phyloP scores from a whole-genome alignment of 2,888 invertebrate species.

The Cremastinae sp. region DNA sequence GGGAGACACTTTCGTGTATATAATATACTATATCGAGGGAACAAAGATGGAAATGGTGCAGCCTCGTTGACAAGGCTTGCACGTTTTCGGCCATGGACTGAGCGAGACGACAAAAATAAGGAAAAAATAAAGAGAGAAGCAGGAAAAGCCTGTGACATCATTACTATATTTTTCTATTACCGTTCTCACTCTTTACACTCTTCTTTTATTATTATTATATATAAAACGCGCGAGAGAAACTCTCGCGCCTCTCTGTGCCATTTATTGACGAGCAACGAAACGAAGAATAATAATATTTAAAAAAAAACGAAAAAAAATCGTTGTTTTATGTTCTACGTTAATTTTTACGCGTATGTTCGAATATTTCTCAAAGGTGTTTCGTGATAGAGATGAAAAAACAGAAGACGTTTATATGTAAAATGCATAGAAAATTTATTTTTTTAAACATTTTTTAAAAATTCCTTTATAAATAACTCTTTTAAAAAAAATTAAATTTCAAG shows the following conservation, averaged over 20 bases:
- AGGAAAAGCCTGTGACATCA: slow-evolving; percentile 21
- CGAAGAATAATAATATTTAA: no score
- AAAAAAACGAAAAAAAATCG: no score
- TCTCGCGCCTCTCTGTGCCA: slow-evolving; percentile 8
- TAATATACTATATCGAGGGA: neutral
- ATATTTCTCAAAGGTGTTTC: no score
- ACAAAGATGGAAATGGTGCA: neutral
- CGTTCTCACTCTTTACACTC: neutral
- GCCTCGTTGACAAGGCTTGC: slow-evolving; percentile 48
- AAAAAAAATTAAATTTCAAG: no score
- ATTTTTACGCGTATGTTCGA: no score
- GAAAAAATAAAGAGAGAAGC: neutral
- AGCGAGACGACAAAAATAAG: neutral
- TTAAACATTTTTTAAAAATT: no score
- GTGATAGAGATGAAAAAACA: no score
- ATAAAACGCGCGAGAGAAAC: slow-evolving; percentile 7
- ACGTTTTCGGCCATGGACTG: slow-evolving; percentile 37
- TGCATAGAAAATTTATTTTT: no score
- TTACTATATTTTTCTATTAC: slow-evolving; percentile 38
- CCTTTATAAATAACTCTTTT: no score
- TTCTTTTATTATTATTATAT: slow-evolving; percentile 6
- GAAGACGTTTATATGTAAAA: no score
- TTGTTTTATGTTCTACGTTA: no score
- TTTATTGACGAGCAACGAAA: neutral
- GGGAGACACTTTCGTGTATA: slow-evolving; percentile 26